Evolutionary conservation across 2,797 vertebrate genomes (phyloP).

Genomic region (Cetoscarus ocellatus): DNA sequence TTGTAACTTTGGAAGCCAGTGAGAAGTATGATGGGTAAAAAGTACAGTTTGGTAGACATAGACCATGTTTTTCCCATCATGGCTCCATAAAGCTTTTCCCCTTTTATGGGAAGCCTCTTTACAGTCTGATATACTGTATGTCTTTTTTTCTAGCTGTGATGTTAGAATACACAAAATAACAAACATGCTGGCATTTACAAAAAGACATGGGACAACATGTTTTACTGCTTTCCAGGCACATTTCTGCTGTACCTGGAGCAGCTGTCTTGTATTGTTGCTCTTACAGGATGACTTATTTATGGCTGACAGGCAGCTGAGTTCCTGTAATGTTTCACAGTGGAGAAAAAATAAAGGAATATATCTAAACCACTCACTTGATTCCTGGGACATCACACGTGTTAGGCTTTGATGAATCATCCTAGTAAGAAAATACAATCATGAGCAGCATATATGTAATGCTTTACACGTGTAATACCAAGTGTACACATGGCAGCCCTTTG

Average conservation of each 20-base stretch:
- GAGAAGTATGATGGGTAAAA: too few species aligned
- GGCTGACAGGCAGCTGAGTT: not conserved
- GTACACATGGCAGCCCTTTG: constrained; percentile 10
- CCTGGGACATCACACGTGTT: constrained; percentile 98
- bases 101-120: too few species aligned
- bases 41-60: too few species aligned
- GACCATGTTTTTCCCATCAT: too few species aligned
- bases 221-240: not conserved
- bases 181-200: too few species aligned
- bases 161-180: too few species aligned
- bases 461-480: not conserved
- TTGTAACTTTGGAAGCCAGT: too few species aligned
- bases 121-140: too few species aligned
- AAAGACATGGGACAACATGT: not conserved
- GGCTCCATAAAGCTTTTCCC: too few species aligned
- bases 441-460: constrained; percentile 14
- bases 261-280: not conserved
- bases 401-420: constrained; percentile 91
- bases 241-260: constrained; percentile 1
- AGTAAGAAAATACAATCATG: constrained; percentile 42
- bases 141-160: too few species aligned
- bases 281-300: constrained; percentile 16
- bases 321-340: not conserved
- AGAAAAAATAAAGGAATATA: not conserved
- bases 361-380: constrained; percentile 90